Conservation (phyloP, 2,113 vertebrate genomes). For the Nibea albiflora region DNA sequence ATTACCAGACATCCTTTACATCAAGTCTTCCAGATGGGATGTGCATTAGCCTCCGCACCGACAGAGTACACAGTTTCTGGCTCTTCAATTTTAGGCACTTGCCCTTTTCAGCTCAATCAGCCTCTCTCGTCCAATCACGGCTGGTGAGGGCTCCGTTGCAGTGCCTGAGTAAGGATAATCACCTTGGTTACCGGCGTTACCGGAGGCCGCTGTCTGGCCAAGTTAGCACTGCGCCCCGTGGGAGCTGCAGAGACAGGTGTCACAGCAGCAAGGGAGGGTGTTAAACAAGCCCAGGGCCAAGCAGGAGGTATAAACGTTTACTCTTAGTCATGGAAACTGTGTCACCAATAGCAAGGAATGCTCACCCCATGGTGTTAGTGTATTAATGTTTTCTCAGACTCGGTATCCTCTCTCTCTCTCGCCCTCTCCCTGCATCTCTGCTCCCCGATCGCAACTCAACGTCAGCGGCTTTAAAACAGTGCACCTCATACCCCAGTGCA, state of each 20-base stretch:
- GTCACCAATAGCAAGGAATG: constrained; percentile 70
- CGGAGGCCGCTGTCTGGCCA: constrained; percentile 68
- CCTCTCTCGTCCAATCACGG: constrained; percentile 72
- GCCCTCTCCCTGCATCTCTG: not conserved
- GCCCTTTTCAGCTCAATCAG: constrained; percentile 79
- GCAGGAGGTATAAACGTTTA: constrained; percentile 66
- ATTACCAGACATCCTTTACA: constrained; percentile 63
- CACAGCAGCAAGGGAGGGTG: constrained; percentile 61
- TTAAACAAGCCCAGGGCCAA: constrained; percentile 75
- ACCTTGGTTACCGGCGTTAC: constrained; percentile 74
- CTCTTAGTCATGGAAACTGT: constrained; percentile 78
- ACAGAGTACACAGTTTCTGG: constrained; percentile 59
- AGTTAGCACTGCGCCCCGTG: constrained; percentile 59
- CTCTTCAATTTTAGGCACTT: constrained; percentile 75
- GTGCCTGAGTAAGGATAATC: constrained; percentile 75
- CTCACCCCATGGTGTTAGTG: constrained; percentile 51
- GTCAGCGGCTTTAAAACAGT: constrained; percentile 47
- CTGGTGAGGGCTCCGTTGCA: constrained; percentile 52
- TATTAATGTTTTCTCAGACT: constrained; percentile 38
- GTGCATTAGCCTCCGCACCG: constrained; percentile 57
- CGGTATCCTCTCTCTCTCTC: not conserved
- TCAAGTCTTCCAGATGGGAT: constrained; percentile 60
- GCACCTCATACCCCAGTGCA: constrained; percentile 26
- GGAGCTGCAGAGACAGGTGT: constrained; percentile 74
- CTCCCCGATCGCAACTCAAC: constrained; percentile 28